Conservation (phyloP, 2,113 vertebrate genomes). For the Montifringilla adamsi region DNA sequence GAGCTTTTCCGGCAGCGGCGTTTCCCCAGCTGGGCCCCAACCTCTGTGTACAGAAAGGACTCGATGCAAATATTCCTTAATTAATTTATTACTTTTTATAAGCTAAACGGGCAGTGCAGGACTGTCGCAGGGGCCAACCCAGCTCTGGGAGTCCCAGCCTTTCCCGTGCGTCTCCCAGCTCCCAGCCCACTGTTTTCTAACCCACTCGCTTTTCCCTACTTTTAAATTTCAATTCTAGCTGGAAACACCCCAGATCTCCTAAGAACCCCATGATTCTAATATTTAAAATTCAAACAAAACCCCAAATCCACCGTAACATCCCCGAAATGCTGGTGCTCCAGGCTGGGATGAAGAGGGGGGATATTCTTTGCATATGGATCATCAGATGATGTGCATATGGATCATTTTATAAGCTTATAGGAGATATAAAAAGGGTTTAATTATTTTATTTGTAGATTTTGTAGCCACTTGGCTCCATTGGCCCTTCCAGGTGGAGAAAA, state of each 20-base stretch:
- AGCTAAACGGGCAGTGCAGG: constrained; percentile 32
- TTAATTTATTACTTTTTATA: constrained; percentile 86
- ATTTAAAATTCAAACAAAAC: background rate
- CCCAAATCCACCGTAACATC: background rate
- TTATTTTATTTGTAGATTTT: background rate
- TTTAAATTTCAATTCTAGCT: background rate
- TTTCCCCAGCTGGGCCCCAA: background rate
- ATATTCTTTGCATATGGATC: background rate
- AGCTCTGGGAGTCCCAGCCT: background rate
- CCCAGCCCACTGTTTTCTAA: background rate
- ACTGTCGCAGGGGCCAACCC: background rate
- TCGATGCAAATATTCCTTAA: constrained; percentile 37
- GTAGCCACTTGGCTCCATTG: background rate
- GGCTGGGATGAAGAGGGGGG: background rate
- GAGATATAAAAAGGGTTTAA: background rate
- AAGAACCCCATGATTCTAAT: background rate
- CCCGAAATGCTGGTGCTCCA: background rate
- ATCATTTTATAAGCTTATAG: background rate
- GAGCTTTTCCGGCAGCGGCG: background rate
- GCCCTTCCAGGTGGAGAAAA: background rate
- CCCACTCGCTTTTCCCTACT: background rate
- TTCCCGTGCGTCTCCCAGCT: background rate
- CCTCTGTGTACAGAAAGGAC: constrained; percentile 71
- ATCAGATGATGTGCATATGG: background rate
- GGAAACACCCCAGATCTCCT: background rate